These are phyloP conservation scores for Vannuccia rotundouncinata DNA, from an alignment of 2,888 invertebrate genomes.

Conservation along the genomic window DNA sequence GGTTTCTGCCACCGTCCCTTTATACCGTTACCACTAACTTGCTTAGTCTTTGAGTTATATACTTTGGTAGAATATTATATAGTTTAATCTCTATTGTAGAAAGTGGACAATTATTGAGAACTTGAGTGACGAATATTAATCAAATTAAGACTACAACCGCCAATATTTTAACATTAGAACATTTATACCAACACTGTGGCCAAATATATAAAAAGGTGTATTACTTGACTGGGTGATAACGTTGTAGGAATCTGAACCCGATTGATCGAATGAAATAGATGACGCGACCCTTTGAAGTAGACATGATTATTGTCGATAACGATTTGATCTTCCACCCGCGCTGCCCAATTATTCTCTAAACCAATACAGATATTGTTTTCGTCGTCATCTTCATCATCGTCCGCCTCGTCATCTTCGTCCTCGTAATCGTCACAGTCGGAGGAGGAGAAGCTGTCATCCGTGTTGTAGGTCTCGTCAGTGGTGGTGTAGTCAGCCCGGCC, in stretches of 20 bases:
- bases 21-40: too few species aligned
- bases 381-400: not conserved
- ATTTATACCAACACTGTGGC: too few species aligned
- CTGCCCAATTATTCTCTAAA: not conserved
- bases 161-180: not conserved
- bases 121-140: too few species aligned
- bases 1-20: too few species aligned
- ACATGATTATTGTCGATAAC: not conserved
- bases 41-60: too few species aligned
- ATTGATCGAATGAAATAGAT: not conserved
- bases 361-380: not conserved
- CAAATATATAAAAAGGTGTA: not conserved
- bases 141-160: too few species aligned
- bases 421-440: not conserved
- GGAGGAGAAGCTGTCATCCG: too few species aligned
- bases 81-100: too few species aligned
- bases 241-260: not conserved
- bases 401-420: not conserved
- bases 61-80: too few species aligned
- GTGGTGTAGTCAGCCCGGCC: not conserved
- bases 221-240: not conserved
- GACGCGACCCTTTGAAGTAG: not conserved
- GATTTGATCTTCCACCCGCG: not conserved
- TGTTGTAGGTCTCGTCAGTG: not conserved
- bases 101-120: too few species aligned